Percentiles rank a stretch among this genome's conserved stretches.
Evolutionary conservation across 1,140 invertebrate genomes (phyloP).

Genomic region (Saccostrea cuccullata): DNA sequence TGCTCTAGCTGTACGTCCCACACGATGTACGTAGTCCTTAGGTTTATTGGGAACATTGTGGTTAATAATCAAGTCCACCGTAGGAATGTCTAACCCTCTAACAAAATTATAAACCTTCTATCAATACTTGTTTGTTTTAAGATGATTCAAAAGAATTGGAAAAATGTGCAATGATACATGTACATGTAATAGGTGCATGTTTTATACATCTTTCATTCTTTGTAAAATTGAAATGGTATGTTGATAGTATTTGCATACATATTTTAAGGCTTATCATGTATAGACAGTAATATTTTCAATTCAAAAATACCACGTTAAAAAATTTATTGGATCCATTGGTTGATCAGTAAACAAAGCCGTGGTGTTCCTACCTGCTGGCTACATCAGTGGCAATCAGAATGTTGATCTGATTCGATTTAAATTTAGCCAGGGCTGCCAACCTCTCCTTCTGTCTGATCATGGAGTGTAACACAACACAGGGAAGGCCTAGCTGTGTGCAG

Average conservation of each 20-base stretch:
- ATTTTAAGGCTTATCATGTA: too few species aligned
- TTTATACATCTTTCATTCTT: neutral
- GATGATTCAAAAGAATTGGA: too few species aligned
- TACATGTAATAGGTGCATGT: too few species aligned
- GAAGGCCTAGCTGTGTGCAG: conserved; percentile 90
- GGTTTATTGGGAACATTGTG: conserved; percentile 79
- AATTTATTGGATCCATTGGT: neutral
- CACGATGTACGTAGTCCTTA: conserved; percentile 79
- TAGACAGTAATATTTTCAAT: too few species aligned
- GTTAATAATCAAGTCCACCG: conserved; percentile 79
- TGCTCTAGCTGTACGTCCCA: conserved; percentile 78
- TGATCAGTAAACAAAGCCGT: neutral
- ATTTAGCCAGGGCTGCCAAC: conserved; percentile 75
- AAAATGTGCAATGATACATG: too few species aligned
- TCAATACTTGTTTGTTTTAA: too few species aligned
- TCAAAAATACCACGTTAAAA: neutral
- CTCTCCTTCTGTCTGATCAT: conserved; percentile 81
- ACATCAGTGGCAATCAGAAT: conserved; percentile 79
- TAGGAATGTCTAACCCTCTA: conserved; percentile 79
- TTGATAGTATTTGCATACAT: too few species aligned
- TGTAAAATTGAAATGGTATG: neutral
- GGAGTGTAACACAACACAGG: conserved; percentile 86
- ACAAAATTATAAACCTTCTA: conserved; percentile 38
- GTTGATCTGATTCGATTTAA: conserved; percentile 77
- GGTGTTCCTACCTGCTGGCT: conserved; percentile 73